Percentiles rank a stretch among this genome's conserved stretches.
These are phyloP conservation scores for Ptiloglossa arizonensis DNA, from an alignment of 1,140 invertebrate genomes.

Conservation along the genomic window DNA sequence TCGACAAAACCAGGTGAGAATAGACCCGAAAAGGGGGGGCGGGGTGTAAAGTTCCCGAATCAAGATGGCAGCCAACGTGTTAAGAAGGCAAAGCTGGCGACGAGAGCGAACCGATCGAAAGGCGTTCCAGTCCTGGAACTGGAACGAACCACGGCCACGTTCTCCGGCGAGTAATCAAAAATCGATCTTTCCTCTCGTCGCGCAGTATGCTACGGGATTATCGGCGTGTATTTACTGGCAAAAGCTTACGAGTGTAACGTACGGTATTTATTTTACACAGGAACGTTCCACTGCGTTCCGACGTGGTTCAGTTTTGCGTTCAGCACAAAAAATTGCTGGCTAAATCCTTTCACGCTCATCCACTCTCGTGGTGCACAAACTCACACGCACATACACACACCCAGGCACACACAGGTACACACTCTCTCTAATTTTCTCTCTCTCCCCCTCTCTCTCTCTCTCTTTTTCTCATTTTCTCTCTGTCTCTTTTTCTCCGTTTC, in stretches of 20 bases:
- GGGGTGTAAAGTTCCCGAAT: too few species aligned
- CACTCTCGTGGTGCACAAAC: slow-evolving; percentile 33
- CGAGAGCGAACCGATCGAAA: not conserved
- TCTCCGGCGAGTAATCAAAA: not conserved
- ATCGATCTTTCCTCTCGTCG: slow-evolving; percentile 55
- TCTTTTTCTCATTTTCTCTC: not conserved
- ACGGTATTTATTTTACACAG: slow-evolving; percentile 79
- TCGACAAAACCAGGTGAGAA: too few species aligned
- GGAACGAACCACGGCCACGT: not conserved
- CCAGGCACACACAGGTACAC: too few species aligned
- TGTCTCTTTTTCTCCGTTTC: slow-evolving; percentile 21
- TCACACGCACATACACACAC: not conserved
- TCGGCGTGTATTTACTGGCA: slow-evolving; percentile 59
- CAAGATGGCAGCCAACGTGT: not conserved
- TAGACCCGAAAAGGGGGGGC: too few species aligned
- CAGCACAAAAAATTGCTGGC: slow-evolving; percentile 64
- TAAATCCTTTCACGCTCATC: slow-evolving; percentile 62
- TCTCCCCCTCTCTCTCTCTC: slow-evolving; percentile 2
- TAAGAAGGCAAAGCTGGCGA: not conserved
- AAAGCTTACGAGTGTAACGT: slow-evolving; percentile 79
- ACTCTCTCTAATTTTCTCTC: not conserved
- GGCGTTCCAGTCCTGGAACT: not conserved
- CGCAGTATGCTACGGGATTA: slow-evolving; percentile 50
- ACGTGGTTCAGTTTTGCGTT: slow-evolving; percentile 60
- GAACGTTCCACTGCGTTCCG: slow-evolving; percentile 64